phyloP scores from a whole-genome alignment of 1,140 invertebrate genomes.

The Mizuhopecten yessoensis region DNA sequence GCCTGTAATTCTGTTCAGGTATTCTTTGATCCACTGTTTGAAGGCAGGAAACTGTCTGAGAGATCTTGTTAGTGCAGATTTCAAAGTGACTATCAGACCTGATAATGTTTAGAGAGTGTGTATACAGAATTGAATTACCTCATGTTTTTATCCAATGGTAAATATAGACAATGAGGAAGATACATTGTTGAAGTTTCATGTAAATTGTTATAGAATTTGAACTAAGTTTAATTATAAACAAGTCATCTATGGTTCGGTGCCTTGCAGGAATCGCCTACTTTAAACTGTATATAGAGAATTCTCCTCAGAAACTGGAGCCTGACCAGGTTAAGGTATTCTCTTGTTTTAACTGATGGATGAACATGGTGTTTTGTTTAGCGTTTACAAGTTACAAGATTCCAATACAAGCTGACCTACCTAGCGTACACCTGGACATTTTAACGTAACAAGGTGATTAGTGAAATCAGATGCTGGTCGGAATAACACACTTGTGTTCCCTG shows the following conservation, averaged over 20 bases:
- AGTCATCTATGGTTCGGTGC: not conserved
- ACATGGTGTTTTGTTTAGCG: not conserved
- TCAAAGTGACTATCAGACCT: not conserved
- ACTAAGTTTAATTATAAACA: not conserved
- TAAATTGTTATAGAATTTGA: not conserved
- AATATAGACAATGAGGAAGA: no score
- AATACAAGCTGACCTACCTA: not conserved
- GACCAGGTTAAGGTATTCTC: not conserved
- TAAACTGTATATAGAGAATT: not conserved
- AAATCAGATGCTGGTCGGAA: not conserved
- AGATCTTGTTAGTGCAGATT: not conserved
- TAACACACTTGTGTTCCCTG: not conserved
- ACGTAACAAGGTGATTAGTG: constrained; percentile 13
- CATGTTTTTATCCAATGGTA: not conserved
- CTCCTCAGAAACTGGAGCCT: not conserved
- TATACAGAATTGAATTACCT: not conserved
- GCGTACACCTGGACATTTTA: not conserved
- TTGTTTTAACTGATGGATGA: not conserved
- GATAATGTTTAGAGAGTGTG: not conserved
- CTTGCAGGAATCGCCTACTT: not conserved
- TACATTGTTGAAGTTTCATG: no score
- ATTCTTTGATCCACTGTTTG: not conserved
- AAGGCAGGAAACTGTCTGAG: not conserved
- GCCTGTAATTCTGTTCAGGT: not conserved
- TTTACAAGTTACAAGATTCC: not conserved